Percentiles rank a stretch among this genome's conserved stretches.
These are phyloP conservation scores for Egretta garzetta DNA, from an alignment of 2,113 vertebrate species.

Conservation along the genomic window DNA sequence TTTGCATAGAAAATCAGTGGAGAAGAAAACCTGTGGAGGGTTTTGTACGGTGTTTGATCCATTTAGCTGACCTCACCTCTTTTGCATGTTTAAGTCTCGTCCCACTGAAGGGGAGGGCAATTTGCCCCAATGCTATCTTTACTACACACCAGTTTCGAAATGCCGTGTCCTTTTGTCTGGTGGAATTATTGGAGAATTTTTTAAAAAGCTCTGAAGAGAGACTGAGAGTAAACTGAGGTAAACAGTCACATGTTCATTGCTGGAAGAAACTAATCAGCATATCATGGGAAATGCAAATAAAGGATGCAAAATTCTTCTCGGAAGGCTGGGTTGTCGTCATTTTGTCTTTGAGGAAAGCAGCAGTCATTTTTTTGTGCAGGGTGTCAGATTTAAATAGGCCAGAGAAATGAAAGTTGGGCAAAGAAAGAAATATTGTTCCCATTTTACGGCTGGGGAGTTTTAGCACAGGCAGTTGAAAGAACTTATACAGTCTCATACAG, in stretches of 20 bases:
- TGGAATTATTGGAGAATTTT: not conserved
- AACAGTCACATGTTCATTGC: not conserved
- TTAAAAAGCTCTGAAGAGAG: not conserved
- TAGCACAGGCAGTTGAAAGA: not conserved
- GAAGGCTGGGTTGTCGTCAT: rapidly evolving
- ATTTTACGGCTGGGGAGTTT: not conserved
- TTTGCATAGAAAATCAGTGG: not conserved
- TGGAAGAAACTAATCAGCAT: not conserved
- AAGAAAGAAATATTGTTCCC: not conserved
- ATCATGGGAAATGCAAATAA: not conserved
- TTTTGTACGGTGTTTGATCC: not conserved
- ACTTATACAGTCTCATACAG: not conserved
- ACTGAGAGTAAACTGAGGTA: not conserved
- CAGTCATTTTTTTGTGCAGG: too few species aligned
- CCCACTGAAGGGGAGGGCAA: not conserved
- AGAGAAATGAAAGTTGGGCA: not conserved
- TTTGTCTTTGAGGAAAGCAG: not conserved
- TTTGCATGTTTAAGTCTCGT: rapidly evolving
- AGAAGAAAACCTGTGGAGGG: not conserved
- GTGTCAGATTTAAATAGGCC: not conserved
- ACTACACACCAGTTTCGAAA: not conserved
- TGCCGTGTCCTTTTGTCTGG: not conserved
- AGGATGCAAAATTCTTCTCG: not conserved
- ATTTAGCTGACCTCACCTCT: too few species aligned
- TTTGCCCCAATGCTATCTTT: rapidly evolving